Percentiles rank a stretch among this genome's conserved stretches.
Conservation (phyloP, 2,888 invertebrate species). For the Leptopterna dolabrata region DNA sequence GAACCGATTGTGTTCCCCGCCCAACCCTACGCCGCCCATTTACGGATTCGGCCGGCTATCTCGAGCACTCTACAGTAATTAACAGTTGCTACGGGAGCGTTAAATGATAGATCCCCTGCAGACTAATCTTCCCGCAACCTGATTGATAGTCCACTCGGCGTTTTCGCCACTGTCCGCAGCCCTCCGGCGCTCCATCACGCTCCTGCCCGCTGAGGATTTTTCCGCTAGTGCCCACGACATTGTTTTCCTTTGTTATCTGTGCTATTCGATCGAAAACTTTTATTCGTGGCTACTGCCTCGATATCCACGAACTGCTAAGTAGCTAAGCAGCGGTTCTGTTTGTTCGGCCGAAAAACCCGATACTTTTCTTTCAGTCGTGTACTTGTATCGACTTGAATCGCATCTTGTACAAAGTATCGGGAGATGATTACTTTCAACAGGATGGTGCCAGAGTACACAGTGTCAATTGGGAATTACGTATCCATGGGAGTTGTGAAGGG, state of each 20-base stretch:
- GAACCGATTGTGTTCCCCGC: background rate
- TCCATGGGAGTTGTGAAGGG: too few relatives aligned
- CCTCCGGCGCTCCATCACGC: background rate
- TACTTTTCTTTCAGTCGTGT: too few relatives aligned
- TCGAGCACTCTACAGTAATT: background rate
- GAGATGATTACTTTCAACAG: too few relatives aligned
- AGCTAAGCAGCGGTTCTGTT: too few relatives aligned
- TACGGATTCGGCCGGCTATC: background rate
- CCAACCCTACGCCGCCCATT: background rate
- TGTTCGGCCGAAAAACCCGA: too few relatives aligned
- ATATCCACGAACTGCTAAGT: too few relatives aligned
- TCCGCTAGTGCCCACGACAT: background rate
- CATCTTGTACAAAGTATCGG: too few relatives aligned
- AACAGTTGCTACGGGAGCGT: background rate
- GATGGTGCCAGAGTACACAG: too few relatives aligned
- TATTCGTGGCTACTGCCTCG: too few relatives aligned
- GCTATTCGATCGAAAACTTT: background rate
- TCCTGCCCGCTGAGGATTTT: background rate
- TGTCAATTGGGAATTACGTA: too few relatives aligned
- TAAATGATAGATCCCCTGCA: background rate
- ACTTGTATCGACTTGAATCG: too few relatives aligned
- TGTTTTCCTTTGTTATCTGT: background rate
- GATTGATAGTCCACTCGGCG: background rate
- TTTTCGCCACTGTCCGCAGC: background rate
- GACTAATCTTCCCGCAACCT: background rate